Percentiles rank a stretch among this genome's conserved stretches.
Conservation (phyloP, 2,113 vertebrate genomes). For the Stigmatopora argus region DNA sequence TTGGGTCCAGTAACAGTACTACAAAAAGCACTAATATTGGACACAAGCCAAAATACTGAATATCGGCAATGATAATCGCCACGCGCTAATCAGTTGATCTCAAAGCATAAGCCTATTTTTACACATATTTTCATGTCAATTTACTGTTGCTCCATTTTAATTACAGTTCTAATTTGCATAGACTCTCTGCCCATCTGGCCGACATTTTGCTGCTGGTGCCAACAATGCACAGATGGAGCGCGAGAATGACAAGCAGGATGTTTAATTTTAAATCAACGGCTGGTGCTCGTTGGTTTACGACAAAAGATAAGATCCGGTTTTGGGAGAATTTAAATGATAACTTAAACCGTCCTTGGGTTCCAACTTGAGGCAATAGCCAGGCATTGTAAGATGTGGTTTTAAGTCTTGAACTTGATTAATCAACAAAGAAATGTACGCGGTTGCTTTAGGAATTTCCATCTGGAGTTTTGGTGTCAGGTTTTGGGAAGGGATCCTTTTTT, state of each 20-base stretch:
- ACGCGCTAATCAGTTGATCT: too few species aligned
- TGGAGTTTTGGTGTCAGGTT: background rate
- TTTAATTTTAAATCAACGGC: background rate
- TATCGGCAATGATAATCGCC: too few species aligned
- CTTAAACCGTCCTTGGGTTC: slow-evolving; percentile 1
- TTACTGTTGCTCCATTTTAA: too few species aligned
- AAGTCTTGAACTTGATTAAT: background rate
- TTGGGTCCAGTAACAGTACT: too few species aligned
- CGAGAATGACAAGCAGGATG: background rate
- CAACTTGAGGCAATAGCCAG: background rate
- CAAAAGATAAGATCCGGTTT: background rate
- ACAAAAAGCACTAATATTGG: too few species aligned
- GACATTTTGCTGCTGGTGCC: slow-evolving; percentile 6
- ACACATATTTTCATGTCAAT: too few species aligned
- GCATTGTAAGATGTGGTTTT: background rate
- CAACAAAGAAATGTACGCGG: background rate
- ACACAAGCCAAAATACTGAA: too few species aligned
- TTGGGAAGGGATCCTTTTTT: background rate
- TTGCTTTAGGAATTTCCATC: slow-evolving; percentile 3
- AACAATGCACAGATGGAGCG: slow-evolving; percentile 2
- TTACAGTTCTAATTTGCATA: too few species aligned
- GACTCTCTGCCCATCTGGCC: background rate
- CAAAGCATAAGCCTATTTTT: too few species aligned
- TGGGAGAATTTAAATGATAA: background rate
- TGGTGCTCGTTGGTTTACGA: background rate